phyloP scores from a whole-genome alignment of 2,113 vertebrate genomes.

The Danionella cerebrum region DNA sequence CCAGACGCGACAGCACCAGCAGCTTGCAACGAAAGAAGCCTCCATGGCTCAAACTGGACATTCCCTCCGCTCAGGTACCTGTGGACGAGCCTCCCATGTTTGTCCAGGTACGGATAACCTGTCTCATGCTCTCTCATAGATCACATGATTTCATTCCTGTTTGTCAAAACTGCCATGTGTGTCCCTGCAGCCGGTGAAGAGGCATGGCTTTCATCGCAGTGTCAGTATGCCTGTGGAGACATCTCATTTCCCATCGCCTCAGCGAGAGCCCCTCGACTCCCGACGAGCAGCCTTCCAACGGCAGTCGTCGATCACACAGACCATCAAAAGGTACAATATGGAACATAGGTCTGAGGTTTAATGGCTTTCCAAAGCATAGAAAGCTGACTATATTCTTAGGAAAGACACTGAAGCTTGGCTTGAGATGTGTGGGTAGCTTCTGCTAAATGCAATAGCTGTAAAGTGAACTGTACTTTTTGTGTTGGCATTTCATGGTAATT shows the following conservation, averaged over 20 bases:
- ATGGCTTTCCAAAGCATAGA: not conserved
- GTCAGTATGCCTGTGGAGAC: conserved; percentile 90
- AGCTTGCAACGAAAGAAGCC: conserved; percentile 97
- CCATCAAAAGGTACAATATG: conserved; percentile 83
- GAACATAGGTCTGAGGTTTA: not conserved
- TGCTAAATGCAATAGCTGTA: too few relatives aligned
- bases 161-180: not conserved
- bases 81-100: conserved; percentile 74
- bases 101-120: conserved; percentile 65
- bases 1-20: conserved; percentile 81
- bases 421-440: too few relatives aligned
- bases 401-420: too few relatives aligned
- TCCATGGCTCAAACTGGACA: conserved; percentile 91
- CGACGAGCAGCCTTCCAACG: conserved; percentile 76
- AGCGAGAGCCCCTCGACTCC: conserved; percentile 61
- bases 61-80: conserved; percentile 64
- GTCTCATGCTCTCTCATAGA: not conserved
- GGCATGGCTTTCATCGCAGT: conserved; percentile 82
- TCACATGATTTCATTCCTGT: not conserved
- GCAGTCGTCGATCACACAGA: conserved; percentile 95
- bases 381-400: not conserved
- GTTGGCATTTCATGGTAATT: too few relatives aligned
- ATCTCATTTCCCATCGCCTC: conserved; percentile 71
- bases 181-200: conserved; percentile 67
- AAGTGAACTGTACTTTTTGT: too few relatives aligned